A percentile compares a stretch with the other conserved stretches of the same genome.
Evolutionary conservation across 2,113 vertebrate genomes (phyloP).

Genomic region (Nymphicus hollandicus): DNA sequence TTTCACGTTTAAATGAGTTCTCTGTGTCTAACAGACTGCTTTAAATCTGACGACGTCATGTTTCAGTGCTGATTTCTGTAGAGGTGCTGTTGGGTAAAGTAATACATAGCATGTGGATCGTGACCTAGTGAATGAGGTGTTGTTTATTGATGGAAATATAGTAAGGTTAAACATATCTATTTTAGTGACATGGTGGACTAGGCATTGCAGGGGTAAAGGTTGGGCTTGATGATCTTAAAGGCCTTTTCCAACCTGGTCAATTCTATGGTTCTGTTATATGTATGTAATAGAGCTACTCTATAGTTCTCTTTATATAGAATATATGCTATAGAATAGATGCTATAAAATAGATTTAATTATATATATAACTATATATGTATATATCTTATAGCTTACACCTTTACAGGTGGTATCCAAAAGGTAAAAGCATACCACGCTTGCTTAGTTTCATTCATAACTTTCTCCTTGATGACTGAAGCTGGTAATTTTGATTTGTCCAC

Average conservation of each 20-base stretch:
- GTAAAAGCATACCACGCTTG: neutral
- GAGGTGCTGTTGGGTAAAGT: neutral
- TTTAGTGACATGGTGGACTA: neutral
- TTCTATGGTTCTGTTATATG: neutral
- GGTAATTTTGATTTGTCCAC: neutral
- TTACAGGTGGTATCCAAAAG: neutral
- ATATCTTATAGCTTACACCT: accelerated
- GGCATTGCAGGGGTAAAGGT: neutral
- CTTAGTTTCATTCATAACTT: neutral
- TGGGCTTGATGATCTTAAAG: neutral
- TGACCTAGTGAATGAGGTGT: neutral
- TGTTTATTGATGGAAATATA: neutral
- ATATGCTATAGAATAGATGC: neutral
- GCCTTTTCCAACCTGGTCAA: neutral
- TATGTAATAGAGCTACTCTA: neutral
- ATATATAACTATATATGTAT: neutral
- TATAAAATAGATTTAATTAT: neutral
- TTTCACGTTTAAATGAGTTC: accelerated
- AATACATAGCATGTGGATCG: accelerated
- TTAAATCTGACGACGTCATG: accelerated
- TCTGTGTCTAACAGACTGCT: accelerated
- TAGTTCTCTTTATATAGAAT: neutral
- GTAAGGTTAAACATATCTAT: accelerated
- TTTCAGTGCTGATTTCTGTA: neutral
- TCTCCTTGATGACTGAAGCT: neutral